Conservation (phyloP, 2,888 invertebrate genomes). For the Clistopyga incitator region DNA sequence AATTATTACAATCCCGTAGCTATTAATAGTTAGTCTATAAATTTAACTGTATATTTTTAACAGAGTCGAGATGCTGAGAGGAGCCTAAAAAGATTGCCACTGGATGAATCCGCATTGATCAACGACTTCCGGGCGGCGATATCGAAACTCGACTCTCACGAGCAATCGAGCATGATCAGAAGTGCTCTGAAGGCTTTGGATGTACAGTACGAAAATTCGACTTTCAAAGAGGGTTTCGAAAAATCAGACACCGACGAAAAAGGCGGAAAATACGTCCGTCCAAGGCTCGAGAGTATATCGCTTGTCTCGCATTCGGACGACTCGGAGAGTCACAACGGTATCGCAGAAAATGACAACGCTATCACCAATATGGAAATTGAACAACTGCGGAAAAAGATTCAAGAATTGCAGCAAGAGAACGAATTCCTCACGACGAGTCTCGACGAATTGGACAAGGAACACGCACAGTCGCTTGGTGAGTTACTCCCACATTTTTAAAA, state of each 20-base stretch:
- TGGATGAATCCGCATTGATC: conserved; percentile 79
- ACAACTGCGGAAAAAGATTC: conserved; percentile 84
- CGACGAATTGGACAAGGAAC: conserved; percentile 91
- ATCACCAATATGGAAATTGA: conserved; percentile 74
- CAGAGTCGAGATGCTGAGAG: conserved; percentile 81
- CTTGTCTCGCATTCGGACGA: conserved; percentile 69
- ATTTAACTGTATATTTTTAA: conserved; percentile 19
- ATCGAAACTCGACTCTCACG: conserved; percentile 80
- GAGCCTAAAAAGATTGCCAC: conserved; percentile 78
- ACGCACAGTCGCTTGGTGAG: conserved; percentile 88
- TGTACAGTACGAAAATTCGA: conserved; percentile 44
- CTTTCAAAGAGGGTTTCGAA: conserved; percentile 75
- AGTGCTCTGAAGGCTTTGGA: conserved; percentile 81
- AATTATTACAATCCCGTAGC: neutral
- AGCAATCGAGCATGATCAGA: conserved; percentile 79
- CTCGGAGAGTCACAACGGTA: conserved; percentile 66
- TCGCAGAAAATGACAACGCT: conserved; percentile 49
- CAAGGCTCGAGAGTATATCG: conserved; percentile 71
- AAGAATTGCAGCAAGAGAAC: conserved; percentile 86
- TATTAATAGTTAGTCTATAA: neutral
- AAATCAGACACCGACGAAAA: conserved; percentile 75
- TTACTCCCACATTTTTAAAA: neutral
- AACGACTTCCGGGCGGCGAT: conserved; percentile 81
- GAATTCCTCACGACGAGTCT: conserved; percentile 86
- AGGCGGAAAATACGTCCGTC: conserved; percentile 67